Conservation (phyloP, 64 coral and sea anemone genomes). For the Anthopleura sola region DNA sequence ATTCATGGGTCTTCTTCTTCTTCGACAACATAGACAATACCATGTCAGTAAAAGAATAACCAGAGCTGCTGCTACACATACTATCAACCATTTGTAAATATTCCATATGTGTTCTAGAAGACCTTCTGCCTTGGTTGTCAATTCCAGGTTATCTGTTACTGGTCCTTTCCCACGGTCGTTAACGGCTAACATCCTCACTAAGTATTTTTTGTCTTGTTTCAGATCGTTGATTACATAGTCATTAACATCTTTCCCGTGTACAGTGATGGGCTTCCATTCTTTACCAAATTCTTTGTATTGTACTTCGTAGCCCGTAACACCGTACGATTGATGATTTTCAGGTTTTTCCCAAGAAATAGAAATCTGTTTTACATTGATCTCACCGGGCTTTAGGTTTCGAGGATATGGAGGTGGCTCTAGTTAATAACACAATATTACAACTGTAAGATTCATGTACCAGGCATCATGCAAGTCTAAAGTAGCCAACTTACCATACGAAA, state of each 20-base stretch:
- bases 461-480: neutral
- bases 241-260: constrained; percentile 25
- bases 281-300: constrained; percentile 53
- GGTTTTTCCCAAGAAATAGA: constrained; percentile 52
- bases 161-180: constrained; percentile 53
- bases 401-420: constrained; percentile 63
- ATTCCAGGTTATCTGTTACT: constrained; percentile 25
- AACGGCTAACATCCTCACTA: constrained; percentile 44
- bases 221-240: constrained; percentile 45
- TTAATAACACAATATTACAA: neutral
- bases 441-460: neutral
- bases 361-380: constrained; percentile 42
- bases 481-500: too few relatives aligned
- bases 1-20: constrained; percentile 17
- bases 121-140: constrained; percentile 34
- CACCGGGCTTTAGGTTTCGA: constrained; percentile 4
- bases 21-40: constrained; percentile 35
- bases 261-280: constrained; percentile 28
- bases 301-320: constrained; percentile 45
- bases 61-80: constrained; percentile 3
- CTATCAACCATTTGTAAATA: neutral
- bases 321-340: constrained; percentile 40
- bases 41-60: constrained; percentile 40
- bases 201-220: constrained; percentile 40
- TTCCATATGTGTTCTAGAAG: neutral